Conservation (phyloP, 2,888 invertebrate genomes). For the Electrophaes corylata region DNA sequence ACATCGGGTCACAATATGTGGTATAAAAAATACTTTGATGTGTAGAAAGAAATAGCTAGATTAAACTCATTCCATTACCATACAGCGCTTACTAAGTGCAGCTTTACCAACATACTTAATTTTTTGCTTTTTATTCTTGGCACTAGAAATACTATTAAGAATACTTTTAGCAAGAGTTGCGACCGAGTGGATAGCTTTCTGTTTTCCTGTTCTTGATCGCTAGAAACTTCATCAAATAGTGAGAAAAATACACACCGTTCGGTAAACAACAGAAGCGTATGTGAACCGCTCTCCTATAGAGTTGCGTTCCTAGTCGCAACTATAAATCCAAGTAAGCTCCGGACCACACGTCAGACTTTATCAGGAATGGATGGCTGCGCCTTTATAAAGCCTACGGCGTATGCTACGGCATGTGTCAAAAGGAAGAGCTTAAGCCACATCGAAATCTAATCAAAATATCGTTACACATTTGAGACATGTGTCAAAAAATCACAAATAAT, state of each 20-base stretch:
- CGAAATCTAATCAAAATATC: not conserved
- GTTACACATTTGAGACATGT: not conserved
- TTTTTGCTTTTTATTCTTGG: not conserved
- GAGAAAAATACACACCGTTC: slow-evolving; percentile 28
- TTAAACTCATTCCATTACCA: no score
- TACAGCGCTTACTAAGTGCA: no score
- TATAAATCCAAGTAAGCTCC: slow-evolving; percentile 29
- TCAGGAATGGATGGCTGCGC: not conserved
- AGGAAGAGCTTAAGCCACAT: not conserved
- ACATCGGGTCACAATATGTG: no score
- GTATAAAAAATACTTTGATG: no score
- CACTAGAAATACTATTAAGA: not conserved
- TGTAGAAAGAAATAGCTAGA: no score
- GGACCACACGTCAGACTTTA: slow-evolving; percentile 4
- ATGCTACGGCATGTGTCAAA: not conserved
- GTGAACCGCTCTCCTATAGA: slow-evolving; percentile 15
- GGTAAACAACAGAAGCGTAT: slow-evolving; percentile 24
- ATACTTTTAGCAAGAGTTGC: not conserved
- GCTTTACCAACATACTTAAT: not conserved
- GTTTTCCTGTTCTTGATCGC: slow-evolving; percentile 23
- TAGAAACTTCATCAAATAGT: slow-evolving; percentile 30
- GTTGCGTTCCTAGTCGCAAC: slow-evolving; percentile 27
- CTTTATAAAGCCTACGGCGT: not conserved
- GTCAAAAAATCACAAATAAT: not conserved
- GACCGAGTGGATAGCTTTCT: not conserved